Evolutionary conservation across 2,113 vertebrate genomes (phyloP).

Genomic region (Tenrec ecaudatus): DNA sequence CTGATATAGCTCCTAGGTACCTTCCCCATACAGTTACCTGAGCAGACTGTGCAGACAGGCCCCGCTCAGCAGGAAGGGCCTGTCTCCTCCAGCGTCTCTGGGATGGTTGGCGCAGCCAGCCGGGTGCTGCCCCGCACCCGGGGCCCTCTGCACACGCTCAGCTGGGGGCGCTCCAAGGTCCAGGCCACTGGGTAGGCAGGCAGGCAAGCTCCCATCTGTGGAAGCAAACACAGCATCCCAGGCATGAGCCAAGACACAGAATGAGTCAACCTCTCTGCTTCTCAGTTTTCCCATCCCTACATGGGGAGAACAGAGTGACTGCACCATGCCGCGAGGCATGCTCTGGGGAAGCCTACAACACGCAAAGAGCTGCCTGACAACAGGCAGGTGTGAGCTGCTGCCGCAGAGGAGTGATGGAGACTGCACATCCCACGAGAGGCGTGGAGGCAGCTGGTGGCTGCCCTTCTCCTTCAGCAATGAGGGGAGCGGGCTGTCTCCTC

Average conservation of each 20-base stretch:
- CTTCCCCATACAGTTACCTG: conserved; percentile 64
- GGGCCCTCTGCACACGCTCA: conserved; percentile 81
- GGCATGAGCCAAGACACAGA: neutral
- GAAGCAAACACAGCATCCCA: conserved; percentile 78
- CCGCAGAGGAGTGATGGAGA: neutral
- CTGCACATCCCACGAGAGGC: neutral
- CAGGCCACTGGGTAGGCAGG: conserved; percentile 84
- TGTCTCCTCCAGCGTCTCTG: conserved; percentile 72
- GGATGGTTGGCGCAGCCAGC: conserved; percentile 77
- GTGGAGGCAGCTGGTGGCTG: neutral
- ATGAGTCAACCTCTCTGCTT: neutral
- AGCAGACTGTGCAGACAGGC: conserved; percentile 58
- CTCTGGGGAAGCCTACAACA: neutral
- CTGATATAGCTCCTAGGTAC: neutral
- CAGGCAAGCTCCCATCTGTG: conserved; percentile 88
- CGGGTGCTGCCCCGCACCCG: conserved; percentile 74
- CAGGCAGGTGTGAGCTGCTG: neutral
- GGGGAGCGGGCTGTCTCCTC: neutral
- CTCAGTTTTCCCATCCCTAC: conserved; percentile 45
- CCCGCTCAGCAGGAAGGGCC: conserved; percentile 82
- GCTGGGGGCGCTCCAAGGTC: conserved; percentile 85
- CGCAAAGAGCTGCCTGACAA: neutral
- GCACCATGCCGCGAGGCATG: neutral
- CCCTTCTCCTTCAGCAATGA: conserved; percentile 26
- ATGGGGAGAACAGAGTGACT: neutral